Base-by-base conservation (phyloP, 2,888 invertebrate species). In the Troides oblongomaculatus region DNA sequence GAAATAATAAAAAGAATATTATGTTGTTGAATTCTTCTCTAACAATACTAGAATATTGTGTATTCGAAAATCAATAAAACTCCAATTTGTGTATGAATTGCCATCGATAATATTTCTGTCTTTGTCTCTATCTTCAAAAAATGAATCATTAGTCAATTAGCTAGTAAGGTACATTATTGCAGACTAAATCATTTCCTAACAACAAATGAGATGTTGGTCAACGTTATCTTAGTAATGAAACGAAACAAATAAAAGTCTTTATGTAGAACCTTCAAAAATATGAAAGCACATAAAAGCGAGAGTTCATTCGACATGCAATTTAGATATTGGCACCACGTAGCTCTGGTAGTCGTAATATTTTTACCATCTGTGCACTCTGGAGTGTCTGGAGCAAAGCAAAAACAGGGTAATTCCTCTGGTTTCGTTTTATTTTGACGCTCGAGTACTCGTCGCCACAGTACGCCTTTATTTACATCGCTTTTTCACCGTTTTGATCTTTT, bases 271-370 rank as follows among this genome's bases (percentile, higher is more conserved):
- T 25, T 12, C 21, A 61, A 30, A 39, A 12, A 39, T 1, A 36
- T 8, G 39, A 36, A 57, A 6, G 23, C 39, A 43, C 14, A 58
- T 43, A n/a, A 36, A 61, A 61, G 50, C 36, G n/a, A 21, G 56
- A 63, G 66, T 70, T 70, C 58, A 63, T 70, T 64, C 21, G 64
- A 66, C 53, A 39, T 64, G 63, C 64, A 70, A 67, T 70, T 67
- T 67, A 67, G 64, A 66, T 64, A 70, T 70, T 70, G 64, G 64
- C 46, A 60, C 30, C 23, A 61, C 64, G 64, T 30, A 56, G 36
- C 50, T 30, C 50, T 62, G 53, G 59, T 21, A 56, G 43, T 70
- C 63, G 70, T 66, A 67, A 66, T 64, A 70, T 61, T 70, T 70
- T 65, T 60, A 63, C 43, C 66, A 66, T 66, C 69, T 69, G 64